phyloP scores from a whole-genome alignment of 2,888 invertebrate genomes.

The Andrena chrysosceles region DNA sequence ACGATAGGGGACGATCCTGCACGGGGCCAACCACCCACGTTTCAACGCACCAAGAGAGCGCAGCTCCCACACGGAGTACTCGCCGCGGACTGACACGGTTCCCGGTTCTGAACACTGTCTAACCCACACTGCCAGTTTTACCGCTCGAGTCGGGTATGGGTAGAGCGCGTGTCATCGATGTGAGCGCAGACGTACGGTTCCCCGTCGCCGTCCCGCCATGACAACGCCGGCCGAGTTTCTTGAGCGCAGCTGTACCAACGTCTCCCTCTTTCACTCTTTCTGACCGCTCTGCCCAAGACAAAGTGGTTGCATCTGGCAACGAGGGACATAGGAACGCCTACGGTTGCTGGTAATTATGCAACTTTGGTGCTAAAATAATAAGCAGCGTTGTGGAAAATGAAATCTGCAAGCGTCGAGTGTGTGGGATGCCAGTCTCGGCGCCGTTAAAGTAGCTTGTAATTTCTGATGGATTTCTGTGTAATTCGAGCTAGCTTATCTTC shows the following conservation, averaged over 20 bases:
- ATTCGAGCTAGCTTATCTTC: too few relatives aligned
- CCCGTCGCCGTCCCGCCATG: constrained; percentile 11
- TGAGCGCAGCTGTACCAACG: constrained; percentile 4
- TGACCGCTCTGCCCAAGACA: neutral
- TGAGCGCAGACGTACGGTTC: constrained; percentile 26
- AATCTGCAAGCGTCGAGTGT: neutral
- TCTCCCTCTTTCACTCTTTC: neutral
- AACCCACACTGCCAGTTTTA: constrained; percentile 63
- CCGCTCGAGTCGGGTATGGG: constrained; percentile 50
- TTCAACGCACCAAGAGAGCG: constrained; percentile 61
- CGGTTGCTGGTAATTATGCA: neutral
- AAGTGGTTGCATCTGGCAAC: neutral
- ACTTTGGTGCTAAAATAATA: neutral
- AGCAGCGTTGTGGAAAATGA: neutral
- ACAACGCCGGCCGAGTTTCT: neutral
- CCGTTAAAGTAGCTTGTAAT: too few relatives aligned
- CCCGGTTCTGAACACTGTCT: constrained; percentile 56
- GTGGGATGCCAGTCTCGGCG: too few relatives aligned
- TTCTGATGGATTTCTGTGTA: too few relatives aligned
- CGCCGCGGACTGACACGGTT: constrained; percentile 64
- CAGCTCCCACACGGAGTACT: constrained; percentile 66
- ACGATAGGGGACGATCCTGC: neutral
- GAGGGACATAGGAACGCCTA: neutral
- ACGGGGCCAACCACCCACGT: constrained; percentile 27
- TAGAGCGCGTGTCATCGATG: constrained; percentile 55